These are phyloP conservation scores for Protonibea diacanthus DNA, from an alignment of 2,797 vertebrate genomes.

Conservation along the genomic window DNA sequence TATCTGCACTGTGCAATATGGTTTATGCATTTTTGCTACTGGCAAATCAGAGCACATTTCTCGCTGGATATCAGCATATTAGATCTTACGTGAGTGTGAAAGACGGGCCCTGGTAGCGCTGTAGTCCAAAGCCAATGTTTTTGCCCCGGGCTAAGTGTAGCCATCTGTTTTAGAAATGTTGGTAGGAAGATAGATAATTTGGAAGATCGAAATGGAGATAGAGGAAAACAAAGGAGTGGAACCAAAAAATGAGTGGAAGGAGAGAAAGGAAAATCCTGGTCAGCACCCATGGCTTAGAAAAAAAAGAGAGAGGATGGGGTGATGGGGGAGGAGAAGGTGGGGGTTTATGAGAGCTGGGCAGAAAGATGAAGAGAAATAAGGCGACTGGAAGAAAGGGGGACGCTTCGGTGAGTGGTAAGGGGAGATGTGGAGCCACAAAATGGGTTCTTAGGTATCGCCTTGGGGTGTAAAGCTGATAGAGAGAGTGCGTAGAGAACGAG, in stretches of 20 bases:
- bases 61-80: slow-evolving; percentile 78
- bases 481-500: slow-evolving; percentile 41
- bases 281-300: slow-evolving; percentile 32
- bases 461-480: slow-evolving; percentile 56
- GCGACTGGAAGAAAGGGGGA: slow-evolving; percentile 48
- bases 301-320: neutral
- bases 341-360: slow-evolving; percentile 46
- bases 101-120: slow-evolving; percentile 69
- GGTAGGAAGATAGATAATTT: slow-evolving; percentile 76
- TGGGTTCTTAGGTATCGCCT: slow-evolving; percentile 65
- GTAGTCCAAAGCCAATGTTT: slow-evolving; percentile 81
- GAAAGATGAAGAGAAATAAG: slow-evolving; percentile 58
- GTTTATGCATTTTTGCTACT: slow-evolving; percentile 79
- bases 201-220: slow-evolving; percentile 77
- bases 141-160: slow-evolving; percentile 79
- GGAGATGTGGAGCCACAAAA: slow-evolving; percentile 63
- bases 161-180: slow-evolving; percentile 84
- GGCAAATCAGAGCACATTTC: slow-evolving; percentile 72
- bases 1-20: slow-evolving; percentile 71
- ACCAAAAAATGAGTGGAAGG: slow-evolving; percentile 30
- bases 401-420: slow-evolving; percentile 50
- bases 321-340: neutral
- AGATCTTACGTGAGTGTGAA: slow-evolving; percentile 76
- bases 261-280: slow-evolving; percentile 63
- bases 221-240: slow-evolving; percentile 36